A percentile compares a stretch with the other conserved stretches of the same genome.
Evolutionary conservation across 2,797 vertebrate species (phyloP).

Genomic region (Sebastes hubbsi): DNA sequence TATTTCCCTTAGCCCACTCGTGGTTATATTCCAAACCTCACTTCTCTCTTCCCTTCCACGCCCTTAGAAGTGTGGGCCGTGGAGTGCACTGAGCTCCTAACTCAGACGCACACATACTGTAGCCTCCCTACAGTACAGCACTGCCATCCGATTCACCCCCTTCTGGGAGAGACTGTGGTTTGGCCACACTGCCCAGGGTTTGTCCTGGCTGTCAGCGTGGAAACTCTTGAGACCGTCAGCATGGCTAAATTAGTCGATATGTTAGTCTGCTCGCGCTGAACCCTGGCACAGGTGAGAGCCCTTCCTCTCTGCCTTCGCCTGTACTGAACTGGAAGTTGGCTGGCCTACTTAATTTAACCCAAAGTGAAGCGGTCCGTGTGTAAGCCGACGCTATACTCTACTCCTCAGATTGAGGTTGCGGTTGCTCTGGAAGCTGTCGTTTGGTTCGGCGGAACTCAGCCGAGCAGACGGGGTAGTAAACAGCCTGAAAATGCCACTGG

Average conservation of each 20-base stretch:
- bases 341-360: slow-evolving; percentile 61
- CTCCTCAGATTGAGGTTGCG: slow-evolving; percentile 12
- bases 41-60: slow-evolving; percentile 35
- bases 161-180: slow-evolving; percentile 54
- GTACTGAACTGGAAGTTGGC: slow-evolving; percentile 45
- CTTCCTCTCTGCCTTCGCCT: slow-evolving; percentile 25
- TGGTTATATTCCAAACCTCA: slow-evolving; percentile 35
- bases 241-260: slow-evolving; percentile 51
- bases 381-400: slow-evolving; percentile 26
- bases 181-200: slow-evolving; percentile 64
- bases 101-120: not conserved
- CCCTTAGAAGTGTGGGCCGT: slow-evolving; percentile 15
- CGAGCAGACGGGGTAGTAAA: slow-evolving; percentile 9
- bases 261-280: slow-evolving; percentile 18
- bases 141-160: slow-evolving; percentile 23
- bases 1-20: slow-evolving; percentile 14
- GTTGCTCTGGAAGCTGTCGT: slow-evolving; percentile 3
- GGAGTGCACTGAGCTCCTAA: not conserved
- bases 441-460: not conserved
- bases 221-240: slow-evolving; percentile 54
- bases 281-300: slow-evolving; percentile 42
- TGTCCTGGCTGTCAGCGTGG: slow-evolving; percentile 75
- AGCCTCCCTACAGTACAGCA: not conserved
- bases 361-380: slow-evolving; percentile 8
- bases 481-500: slow-evolving; percentile 20